These are phyloP conservation scores for Balanococcus diminutus DNA, from an alignment of 2,888 invertebrate species.

Conservation along the genomic window DNA sequence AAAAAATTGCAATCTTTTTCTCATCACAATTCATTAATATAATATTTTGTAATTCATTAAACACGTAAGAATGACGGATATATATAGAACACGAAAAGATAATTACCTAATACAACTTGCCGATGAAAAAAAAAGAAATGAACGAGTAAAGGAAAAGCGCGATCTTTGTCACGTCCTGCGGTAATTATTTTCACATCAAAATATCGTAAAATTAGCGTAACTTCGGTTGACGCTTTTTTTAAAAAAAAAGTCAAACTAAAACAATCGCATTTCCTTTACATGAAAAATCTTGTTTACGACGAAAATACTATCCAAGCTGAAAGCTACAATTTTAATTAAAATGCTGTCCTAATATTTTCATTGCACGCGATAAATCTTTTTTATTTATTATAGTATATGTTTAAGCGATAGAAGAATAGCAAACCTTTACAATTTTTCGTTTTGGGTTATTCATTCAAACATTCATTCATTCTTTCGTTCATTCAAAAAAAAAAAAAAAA, in stretches of 20 bases:
- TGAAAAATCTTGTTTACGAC: slow-evolving; percentile 23
- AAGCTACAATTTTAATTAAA: slow-evolving; percentile 35
- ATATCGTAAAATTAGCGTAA: slow-evolving; percentile 31
- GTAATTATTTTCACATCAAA: slow-evolving; percentile 25
- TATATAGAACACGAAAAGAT: neutral
- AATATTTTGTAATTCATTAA: neutral
- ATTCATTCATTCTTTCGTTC: too few relatives aligned
- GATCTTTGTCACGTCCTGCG: slow-evolving; percentile 14
- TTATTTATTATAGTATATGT: slow-evolving; percentile 38
- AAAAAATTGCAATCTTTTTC: neutral
- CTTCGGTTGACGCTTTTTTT: neutral
- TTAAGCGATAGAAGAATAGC: neutral
- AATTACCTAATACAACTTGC: neutral
- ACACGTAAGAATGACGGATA: neutral
- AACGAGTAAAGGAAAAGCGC: neutral
- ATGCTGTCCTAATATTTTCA: slow-evolving; percentile 37
- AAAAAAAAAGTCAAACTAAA: slow-evolving; percentile 37
- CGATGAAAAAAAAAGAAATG: slow-evolving; percentile 2
- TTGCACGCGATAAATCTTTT: slow-evolving; percentile 40
- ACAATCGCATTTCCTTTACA: slow-evolving; percentile 29
- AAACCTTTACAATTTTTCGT: slow-evolving; percentile 24
- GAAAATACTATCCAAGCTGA: slow-evolving; percentile 24
- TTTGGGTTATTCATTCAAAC: slow-evolving; percentile 17
- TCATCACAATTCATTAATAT: neutral
- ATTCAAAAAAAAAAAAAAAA: neutral